Evolutionary conservation across 2,797 vertebrate genomes (phyloP).

Genomic region (Sebastes diploproa): DNA sequence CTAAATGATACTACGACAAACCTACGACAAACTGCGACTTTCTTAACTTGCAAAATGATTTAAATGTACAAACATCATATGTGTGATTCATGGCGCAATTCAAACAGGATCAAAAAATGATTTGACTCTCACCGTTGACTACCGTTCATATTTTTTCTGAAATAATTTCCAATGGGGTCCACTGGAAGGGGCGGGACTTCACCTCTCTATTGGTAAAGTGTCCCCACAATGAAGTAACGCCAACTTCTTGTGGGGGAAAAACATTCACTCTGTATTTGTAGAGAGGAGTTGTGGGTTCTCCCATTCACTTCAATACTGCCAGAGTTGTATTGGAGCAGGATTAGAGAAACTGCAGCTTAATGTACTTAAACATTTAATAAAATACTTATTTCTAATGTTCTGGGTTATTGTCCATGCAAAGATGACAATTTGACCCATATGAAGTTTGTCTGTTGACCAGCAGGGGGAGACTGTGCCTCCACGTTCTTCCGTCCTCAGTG

Average conservation of each 20-base stretch:
- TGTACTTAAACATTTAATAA: neutral
- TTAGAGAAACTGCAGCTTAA: neutral
- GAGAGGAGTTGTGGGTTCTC: neutral
- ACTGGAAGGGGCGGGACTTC: too few relatives aligned
- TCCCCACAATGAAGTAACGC: neutral
- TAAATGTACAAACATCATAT: too few relatives aligned
- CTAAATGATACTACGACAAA: too few relatives aligned
- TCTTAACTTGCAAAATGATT: too few relatives aligned
- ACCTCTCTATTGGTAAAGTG: too few relatives aligned
- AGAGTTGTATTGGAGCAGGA: neutral
- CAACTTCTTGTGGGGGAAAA: neutral
- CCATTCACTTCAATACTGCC: neutral
- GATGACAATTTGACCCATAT: neutral
- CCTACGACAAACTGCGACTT: too few relatives aligned
- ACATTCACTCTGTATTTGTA: neutral
- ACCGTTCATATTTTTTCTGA: too few relatives aligned
- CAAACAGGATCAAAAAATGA: accelerated
- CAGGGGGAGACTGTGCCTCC: conserved; percentile 7
- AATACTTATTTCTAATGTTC: neutral
- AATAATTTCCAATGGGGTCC: too few relatives aligned
- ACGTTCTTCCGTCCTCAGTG: neutral
- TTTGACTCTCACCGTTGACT: accelerated
- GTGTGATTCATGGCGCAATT: too few relatives aligned
- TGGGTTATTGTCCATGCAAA: neutral
- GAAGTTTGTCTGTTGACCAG: conserved; percentile 11